Percentiles rank a stretch among this genome's conserved stretches.
Conservation (phyloP, 2,888 invertebrate species). For the Chouioia cunea region DNA sequence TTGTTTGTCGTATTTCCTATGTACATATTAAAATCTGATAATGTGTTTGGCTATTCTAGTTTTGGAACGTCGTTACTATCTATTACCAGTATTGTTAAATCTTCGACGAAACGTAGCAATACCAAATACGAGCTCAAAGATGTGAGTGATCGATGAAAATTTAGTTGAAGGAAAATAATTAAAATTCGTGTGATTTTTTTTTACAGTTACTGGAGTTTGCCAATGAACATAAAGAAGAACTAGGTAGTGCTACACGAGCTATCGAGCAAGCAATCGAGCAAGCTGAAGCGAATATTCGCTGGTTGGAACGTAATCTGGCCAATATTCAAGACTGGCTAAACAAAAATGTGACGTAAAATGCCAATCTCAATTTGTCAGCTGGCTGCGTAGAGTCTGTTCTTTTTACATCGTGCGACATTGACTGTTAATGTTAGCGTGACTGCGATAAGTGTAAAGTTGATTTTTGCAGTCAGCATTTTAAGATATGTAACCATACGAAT, state of each 20-base stretch:
- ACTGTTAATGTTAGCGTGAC: too few relatives aligned
- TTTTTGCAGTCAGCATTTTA: too few relatives aligned
- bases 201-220: slow-evolving; percentile 78
- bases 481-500: too few relatives aligned
- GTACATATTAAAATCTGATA: too few relatives aligned
- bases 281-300: slow-evolving; percentile 84
- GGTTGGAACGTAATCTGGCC: slow-evolving; percentile 84
- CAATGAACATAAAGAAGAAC: slow-evolving; percentile 74
- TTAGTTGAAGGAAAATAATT: background rate
- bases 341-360: slow-evolving; percentile 55
- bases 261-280: slow-evolving; percentile 86
- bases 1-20: too few relatives aligned
- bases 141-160: slow-evolving; percentile 69
- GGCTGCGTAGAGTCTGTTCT: too few relatives aligned
- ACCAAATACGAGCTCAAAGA: slow-evolving; percentile 82
- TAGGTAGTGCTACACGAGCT: slow-evolving; percentile 77
- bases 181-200: background rate
- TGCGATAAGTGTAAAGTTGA: too few relatives aligned
- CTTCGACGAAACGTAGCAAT: slow-evolving; percentile 80
- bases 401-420: too few relatives aligned
- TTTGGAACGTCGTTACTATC: slow-evolving; percentile 80
- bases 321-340: slow-evolving; percentile 82
- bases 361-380: background rate
- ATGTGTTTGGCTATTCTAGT: slow-evolving; percentile 66
- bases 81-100: slow-evolving; percentile 79